phyloP scores from a whole-genome alignment of 2,888 invertebrate species.

The Melikaiella ostensackeni region DNA sequence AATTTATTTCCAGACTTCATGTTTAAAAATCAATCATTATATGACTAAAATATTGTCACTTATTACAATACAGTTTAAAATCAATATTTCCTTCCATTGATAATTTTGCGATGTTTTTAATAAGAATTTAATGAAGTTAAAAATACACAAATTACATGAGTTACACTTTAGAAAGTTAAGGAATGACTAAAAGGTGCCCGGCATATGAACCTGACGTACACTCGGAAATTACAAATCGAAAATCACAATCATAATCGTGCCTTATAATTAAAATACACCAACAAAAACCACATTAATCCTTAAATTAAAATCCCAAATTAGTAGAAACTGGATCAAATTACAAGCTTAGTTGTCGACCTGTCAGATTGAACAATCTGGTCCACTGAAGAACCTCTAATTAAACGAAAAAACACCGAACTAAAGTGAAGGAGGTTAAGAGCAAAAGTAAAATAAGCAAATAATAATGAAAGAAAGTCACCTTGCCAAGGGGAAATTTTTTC shows the following conservation, averaged over 20 bases:
- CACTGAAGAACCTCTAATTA: background rate
- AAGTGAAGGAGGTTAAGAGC: background rate
- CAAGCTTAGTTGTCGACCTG: background rate
- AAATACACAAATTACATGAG: background rate
- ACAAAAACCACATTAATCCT: background rate
- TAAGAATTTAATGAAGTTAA: background rate
- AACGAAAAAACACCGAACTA: background rate
- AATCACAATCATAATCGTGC: background rate
- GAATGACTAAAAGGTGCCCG: background rate
- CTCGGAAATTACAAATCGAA: background rate
- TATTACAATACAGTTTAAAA: background rate
- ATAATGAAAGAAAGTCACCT: constrained; percentile 82
- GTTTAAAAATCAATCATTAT: background rate
- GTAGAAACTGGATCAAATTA: background rate
- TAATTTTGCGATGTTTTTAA: background rate
- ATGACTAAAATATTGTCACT: background rate
- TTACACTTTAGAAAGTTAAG: background rate
- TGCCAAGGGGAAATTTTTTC: constrained; percentile 97
- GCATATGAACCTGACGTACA: constrained; percentile 10
- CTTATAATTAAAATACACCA: background rate
- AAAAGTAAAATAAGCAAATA: constrained; percentile 4
- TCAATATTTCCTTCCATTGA: background rate
- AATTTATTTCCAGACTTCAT: too few species aligned
- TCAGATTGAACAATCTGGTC: constrained; percentile 17
- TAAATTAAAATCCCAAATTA: background rate